phyloP scores from a whole-genome alignment of 2,888 invertebrate species.

The Schizaphis graminum region DNA sequence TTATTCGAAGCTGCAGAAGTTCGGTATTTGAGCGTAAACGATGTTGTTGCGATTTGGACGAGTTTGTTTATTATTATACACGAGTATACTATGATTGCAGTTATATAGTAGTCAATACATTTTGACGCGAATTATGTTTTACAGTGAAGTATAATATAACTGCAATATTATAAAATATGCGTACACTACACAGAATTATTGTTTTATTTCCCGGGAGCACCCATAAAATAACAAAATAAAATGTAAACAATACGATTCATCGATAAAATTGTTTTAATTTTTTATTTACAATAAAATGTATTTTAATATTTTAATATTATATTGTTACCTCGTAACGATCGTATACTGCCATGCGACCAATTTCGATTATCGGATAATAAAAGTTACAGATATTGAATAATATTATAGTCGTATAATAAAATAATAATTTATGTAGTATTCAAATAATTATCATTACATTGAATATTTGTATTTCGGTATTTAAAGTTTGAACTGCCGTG shows the following conservation, averaged over 20 bases:
- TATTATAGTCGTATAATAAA: neutral
- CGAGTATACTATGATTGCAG: neutral
- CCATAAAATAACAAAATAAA: neutral
- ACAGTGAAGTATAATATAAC: neutral
- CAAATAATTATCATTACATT: neutral
- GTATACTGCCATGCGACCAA: neutral
- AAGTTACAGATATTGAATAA: neutral
- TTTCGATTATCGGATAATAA: neutral
- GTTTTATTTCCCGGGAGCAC: neutral
- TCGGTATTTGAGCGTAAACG: neutral
- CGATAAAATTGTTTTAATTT: neutral
- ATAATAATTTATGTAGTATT: neutral
- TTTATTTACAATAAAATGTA: neutral
- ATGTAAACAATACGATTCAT: neutral
- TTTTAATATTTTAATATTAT: neutral
- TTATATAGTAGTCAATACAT: neutral
- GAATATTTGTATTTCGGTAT: neutral
- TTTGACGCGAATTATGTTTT: neutral
- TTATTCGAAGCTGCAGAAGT: neutral
- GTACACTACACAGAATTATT: neutral
- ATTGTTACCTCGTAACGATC: neutral
- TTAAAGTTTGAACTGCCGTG: neutral
- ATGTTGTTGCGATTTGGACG: neutral
- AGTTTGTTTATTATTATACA: neutral
- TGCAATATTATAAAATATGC: neutral